Evolutionary conservation across 2,797 vertebrate species (phyloP).

Genomic region (Notolepis coatsorum): DNA sequence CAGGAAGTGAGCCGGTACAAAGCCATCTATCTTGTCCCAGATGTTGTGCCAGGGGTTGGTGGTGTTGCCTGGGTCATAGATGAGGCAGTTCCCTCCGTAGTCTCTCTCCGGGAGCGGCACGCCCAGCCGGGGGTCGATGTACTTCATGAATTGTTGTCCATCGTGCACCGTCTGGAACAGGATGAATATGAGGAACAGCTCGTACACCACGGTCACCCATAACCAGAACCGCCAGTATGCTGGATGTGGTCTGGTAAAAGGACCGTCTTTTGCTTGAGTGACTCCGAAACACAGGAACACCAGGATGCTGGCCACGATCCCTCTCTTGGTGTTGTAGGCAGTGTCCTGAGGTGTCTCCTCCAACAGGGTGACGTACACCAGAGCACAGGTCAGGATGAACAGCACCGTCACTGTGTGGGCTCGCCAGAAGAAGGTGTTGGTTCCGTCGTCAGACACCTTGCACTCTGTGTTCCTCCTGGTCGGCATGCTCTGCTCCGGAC

Average conservation of each 20-base stretch:
- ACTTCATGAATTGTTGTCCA: constrained; percentile 89
- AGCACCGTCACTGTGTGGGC: constrained; percentile 90
- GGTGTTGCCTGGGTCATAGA: constrained; percentile 85
- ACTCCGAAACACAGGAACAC: constrained; percentile 92
- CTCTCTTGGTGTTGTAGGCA: constrained; percentile 90
- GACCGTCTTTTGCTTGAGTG: constrained; percentile 91
- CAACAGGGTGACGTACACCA: constrained; percentile 89
- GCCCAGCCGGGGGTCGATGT: constrained; percentile 87
- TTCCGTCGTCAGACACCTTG: too few species aligned
- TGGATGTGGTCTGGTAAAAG: constrained; percentile 92
- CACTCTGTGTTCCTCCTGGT: too few species aligned
- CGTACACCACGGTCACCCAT: constrained; percentile 91
- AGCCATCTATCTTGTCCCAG: constrained; percentile 93
- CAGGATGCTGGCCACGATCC: constrained; percentile 90
- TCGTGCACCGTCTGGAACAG: constrained; percentile 92
- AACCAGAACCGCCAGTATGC: constrained; percentile 93
- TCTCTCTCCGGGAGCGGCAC: constrained; percentile 88
- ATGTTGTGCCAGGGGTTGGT: constrained; percentile 89
- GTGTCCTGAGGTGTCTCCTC: constrained; percentile 91
- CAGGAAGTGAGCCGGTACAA: constrained; percentile 91
- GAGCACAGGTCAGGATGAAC: constrained; percentile 87
- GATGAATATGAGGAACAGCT: constrained; percentile 93
- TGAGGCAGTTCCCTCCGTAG: constrained; percentile 90
- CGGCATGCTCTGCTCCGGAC: too few species aligned
- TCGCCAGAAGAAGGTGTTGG: constrained; percentile 84